phyloP scores from a whole-genome alignment of 2,888 invertebrate species.

The Petrolisthes cinctipes region DNA sequence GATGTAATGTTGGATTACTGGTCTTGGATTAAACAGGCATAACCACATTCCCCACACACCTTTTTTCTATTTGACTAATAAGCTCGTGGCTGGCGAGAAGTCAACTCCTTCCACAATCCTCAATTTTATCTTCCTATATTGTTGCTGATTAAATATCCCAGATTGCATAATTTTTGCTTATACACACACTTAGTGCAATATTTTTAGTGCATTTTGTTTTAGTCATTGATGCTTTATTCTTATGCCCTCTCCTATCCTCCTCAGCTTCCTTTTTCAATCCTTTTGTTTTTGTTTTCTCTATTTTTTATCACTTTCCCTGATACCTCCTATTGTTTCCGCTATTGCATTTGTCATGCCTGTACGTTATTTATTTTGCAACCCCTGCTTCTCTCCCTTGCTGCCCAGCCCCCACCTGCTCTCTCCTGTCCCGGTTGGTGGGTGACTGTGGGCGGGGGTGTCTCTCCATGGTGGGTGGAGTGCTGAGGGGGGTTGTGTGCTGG shows the following conservation, averaged over 20 bases:
- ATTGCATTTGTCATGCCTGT: not conserved
- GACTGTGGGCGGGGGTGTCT: constrained; percentile 53
- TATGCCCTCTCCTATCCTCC: not conserved
- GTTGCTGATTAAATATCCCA: constrained; percentile 9
- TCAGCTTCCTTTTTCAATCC: not conserved
- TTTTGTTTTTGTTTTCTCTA: not conserved
- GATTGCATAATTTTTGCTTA: not conserved
- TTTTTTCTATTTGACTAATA: constrained; percentile 1
- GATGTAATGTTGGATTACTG: constrained; percentile 40
- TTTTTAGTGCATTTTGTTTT: constrained; percentile 26
- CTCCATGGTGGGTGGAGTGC: constrained; percentile 57
- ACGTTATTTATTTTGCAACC: constrained; percentile 5
- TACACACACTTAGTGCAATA: not conserved
- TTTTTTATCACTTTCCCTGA: not conserved
- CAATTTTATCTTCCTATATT: constrained; percentile 18
- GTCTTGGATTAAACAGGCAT: constrained; percentile 33
- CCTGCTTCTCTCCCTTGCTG: constrained; percentile 18
- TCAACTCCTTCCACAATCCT: constrained; percentile 15
- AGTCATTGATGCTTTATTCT: constrained; percentile 11
- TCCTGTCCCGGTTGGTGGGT: constrained; percentile 55
- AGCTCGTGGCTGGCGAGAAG: constrained; percentile 14
- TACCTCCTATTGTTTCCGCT: constrained; percentile 6
- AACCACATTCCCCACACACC: constrained; percentile 36
- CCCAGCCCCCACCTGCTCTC: constrained; percentile 47
- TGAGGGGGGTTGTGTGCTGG: constrained; percentile 54